Base-by-base conservation (phyloP, 2,888 invertebrate genomes). In the Junonia oenone region DNA sequence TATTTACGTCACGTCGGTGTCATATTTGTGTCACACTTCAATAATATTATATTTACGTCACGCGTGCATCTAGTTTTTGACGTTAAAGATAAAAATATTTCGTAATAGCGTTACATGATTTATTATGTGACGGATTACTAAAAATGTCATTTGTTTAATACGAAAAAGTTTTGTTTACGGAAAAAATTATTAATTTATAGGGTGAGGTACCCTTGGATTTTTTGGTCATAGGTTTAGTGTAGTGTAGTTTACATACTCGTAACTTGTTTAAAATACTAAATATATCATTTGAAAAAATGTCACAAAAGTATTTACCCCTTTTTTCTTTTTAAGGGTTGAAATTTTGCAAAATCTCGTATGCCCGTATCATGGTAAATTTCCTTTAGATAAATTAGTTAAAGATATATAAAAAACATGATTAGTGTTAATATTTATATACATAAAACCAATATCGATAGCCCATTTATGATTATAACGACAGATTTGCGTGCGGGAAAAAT, bases 401-500 rank as follows among this genome's bases (percentile, higher is more conserved):
- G n/a, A n/a, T n/a, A n/a, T n/a, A n/a, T 43, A 22, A 27, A 29
- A n/a, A 29, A 3, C 9, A 9, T 31, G 1, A n/a, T 2, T 11
- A 11, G 4, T 29, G 11, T 31, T n/a, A 0, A 3, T 17, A 52
- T 8, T 11, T 31, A 9, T 4, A 14, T 11, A 45, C 11, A 8
- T 35, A 43, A 35, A 33, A 45, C 9, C 19, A 19, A 22, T 51
- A 51, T 29, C 14, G 31, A 29, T 31, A 38, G n/a, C 26, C n/a
- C n/a, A 47, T 13, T 38, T 47, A 46, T 27, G 50, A 45, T 55
- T 46, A 60, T 66, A 68, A 69, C 53, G 68, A 67, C 59, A 65
- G 55, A 61, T 65, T 70, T 33, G 71, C 69, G 69, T 69, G 66
- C 37, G 26, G 47, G 38, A 51, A 56, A 56, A 63, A 65, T 56